A percentile compares a stretch with the other conserved stretches of the same genome.
Conservation (phyloP, 2,797 vertebrate species). For the Pseudochirops cupreus region DNA sequence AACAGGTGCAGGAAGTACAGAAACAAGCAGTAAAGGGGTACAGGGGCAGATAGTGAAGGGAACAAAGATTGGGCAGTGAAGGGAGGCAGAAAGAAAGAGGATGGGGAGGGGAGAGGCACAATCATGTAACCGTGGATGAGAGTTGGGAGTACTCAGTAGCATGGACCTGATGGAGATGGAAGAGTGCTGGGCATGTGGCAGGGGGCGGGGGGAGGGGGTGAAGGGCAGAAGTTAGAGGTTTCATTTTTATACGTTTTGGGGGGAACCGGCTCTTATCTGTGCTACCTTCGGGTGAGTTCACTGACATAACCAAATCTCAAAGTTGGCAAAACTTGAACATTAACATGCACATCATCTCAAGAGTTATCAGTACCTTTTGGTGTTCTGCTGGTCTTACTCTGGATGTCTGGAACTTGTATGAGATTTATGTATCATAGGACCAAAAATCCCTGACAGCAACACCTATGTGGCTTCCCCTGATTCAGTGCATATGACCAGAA, state of each 20-base stretch:
- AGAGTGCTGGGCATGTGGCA: neutral
- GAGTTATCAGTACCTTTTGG: neutral
- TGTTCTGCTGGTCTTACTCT: neutral
- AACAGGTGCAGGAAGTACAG: neutral
- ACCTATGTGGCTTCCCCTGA: neutral
- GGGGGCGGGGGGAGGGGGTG: too few species aligned
- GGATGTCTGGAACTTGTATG: neutral
- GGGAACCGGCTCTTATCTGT: neutral
- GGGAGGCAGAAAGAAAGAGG: neutral
- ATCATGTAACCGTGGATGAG: neutral
- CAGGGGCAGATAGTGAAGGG: too few species aligned
- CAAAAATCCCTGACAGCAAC: neutral
- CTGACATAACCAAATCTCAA: neutral
- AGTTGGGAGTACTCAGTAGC: neutral
- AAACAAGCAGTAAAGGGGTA: neutral
- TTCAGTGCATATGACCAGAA: neutral
- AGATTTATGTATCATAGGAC: neutral
- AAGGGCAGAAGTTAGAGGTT: neutral
- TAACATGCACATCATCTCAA: neutral
- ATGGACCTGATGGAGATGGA: neutral
- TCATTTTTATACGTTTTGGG: neutral
- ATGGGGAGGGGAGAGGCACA: neutral
- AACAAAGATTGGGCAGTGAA: neutral
- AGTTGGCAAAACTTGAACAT: neutral
- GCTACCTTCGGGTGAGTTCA: neutral